phyloP scores from a whole-genome alignment of 2,113 vertebrate species.

The Chaetodon auriga region DNA sequence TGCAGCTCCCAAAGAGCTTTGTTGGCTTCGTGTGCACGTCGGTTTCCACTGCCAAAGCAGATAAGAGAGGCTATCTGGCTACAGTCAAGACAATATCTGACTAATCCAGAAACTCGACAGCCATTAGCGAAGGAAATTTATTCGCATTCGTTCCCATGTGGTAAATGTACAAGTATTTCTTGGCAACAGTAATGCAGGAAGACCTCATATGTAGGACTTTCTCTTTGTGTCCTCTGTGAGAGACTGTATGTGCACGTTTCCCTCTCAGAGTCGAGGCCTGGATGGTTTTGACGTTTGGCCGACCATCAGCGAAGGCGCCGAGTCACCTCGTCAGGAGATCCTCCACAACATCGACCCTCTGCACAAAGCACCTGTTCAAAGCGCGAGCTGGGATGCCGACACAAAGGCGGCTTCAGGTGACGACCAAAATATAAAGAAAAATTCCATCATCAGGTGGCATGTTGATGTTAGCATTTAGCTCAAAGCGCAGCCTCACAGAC shows the following conservation, averaged over 20 bases:
- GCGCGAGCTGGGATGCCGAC: slow-evolving; percentile 27
- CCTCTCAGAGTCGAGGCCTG: slow-evolving; percentile 80
- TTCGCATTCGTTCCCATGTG: slow-evolving; percentile 7
- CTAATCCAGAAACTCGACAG: background rate
- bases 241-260: background rate
- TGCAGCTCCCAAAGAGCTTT: slow-evolving; percentile 37
- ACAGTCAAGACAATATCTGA: background rate
- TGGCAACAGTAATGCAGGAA: background rate
- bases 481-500: too few species aligned
- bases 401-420: slow-evolving; percentile 22
- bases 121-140: background rate
- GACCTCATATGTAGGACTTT: background rate
- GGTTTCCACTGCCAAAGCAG: slow-evolving; percentile 3
- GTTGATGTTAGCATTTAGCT: too few species aligned
- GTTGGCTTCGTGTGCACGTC: slow-evolving; percentile 11
- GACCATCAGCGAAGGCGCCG: slow-evolving; percentile 90
- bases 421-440: background rate
- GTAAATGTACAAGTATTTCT: background rate
- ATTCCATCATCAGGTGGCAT: too few species aligned
- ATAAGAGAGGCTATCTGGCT: background rate
- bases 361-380: slow-evolving; percentile 85
- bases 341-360: slow-evolving; percentile 97
- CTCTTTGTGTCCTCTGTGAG: background rate
- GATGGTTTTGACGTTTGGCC: slow-evolving; percentile 94
- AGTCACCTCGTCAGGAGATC: slow-evolving; percentile 92